Conservation (phyloP, 2,888 invertebrate species). For the Athetis lepigone region DNA sequence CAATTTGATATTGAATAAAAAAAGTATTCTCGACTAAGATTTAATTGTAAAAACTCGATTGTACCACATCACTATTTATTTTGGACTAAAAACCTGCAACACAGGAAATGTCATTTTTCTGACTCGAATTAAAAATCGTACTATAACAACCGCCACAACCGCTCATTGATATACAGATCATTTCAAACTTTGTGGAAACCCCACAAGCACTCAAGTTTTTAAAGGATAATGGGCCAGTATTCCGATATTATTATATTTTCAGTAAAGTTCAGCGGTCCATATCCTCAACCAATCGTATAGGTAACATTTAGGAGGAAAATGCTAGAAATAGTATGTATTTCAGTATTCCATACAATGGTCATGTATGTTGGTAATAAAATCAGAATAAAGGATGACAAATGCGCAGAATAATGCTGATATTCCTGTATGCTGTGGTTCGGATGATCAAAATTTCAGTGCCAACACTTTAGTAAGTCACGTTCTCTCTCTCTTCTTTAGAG, state of each 20-base stretch:
- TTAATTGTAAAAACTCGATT: no score
- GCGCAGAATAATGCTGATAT: background rate
- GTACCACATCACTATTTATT: no score
- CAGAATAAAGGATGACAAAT: slow-evolving; percentile 9
- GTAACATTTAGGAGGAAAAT: slow-evolving; percentile 21
- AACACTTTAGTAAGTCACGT: background rate
- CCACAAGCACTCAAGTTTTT: no score
- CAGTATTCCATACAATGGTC: background rate
- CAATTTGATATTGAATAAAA: no score
- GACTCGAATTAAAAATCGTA: no score
- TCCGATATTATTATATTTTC: background rate
- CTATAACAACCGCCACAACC: no score
- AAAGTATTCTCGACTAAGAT: no score
- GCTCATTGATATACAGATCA: no score
- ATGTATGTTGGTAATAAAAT: slow-evolving; percentile 1
- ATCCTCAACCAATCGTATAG: background rate
- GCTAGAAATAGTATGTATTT: slow-evolving; percentile 1
- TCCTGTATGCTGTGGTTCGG: background rate
- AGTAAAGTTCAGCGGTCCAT: background rate
- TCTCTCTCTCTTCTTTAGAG: no score
- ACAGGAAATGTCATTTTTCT: no score
- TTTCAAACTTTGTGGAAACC: no score
- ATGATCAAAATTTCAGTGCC: background rate
- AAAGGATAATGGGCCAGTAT: background rate
- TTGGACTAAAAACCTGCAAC: no score